Conservation (phyloP, 2,888 invertebrate species). For the Pandemis cinnamomeana region DNA sequence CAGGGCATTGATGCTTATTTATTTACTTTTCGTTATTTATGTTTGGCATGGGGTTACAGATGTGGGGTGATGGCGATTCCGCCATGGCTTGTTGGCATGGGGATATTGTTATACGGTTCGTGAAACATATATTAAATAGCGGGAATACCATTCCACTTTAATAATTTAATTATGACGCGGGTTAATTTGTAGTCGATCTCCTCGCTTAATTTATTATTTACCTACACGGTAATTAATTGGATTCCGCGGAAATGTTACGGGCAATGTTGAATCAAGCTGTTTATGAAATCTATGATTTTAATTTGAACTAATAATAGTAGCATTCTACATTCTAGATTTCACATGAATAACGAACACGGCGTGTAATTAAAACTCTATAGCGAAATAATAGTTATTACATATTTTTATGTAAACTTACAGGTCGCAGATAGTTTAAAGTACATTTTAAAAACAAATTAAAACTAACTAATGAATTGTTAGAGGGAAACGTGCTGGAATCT, state of each 20-base stretch:
- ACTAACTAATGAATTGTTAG: not conserved
- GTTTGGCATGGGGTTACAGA: slow-evolving; percentile 67
- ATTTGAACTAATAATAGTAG: not conserved
- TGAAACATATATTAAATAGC: slow-evolving; percentile 45
- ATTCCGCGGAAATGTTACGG: not conserved
- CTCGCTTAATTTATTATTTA: not conserved
- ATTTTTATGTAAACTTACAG: not conserved
- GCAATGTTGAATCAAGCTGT: not conserved
- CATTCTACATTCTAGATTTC: not conserved
- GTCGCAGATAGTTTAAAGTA: not conserved
- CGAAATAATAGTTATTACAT: too few relatives aligned
- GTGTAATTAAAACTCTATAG: not conserved
- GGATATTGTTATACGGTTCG: slow-evolving; percentile 60
- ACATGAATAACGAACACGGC: not conserved
- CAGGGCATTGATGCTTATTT: slow-evolving; percentile 81
- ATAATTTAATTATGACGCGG: slow-evolving; percentile 45
- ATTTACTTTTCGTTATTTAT: slow-evolving; percentile 83
- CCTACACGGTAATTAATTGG: not conserved
- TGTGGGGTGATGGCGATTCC: slow-evolving; percentile 71
- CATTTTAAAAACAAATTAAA: not conserved
- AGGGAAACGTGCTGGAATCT: slow-evolving; percentile 9
- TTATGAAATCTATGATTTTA: not conserved
- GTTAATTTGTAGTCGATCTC: not conserved
- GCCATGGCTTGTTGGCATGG: slow-evolving; percentile 77
- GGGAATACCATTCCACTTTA: slow-evolving; percentile 37